Conservation (phyloP, 1,140 invertebrate genomes). For the fruit fly (Drosophila melanogaster) region DNA sequence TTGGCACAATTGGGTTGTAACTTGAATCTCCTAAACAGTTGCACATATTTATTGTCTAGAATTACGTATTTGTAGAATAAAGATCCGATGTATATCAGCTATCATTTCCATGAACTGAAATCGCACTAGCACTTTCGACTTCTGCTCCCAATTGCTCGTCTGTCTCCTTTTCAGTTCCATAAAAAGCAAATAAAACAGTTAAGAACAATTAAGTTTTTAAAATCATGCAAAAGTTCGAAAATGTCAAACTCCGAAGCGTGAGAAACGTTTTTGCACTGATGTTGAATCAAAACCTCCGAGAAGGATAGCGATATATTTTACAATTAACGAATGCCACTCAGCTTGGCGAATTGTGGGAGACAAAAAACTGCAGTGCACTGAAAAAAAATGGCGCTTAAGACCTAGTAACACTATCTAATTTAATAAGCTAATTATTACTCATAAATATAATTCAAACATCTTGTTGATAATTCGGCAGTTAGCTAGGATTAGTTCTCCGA, state of each 20-base stretch:
- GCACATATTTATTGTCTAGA: no score
- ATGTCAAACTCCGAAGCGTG: conserved; percentile 84
- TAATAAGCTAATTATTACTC: no score
- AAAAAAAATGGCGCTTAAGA: background rate
- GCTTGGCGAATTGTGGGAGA: conserved; percentile 63
- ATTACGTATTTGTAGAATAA: background rate
- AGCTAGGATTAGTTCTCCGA: no score
- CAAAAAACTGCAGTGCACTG: conserved; percentile 47
- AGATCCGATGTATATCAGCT: background rate
- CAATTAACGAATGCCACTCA: conserved; percentile 70
- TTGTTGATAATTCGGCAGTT: no score
- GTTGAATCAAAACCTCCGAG: conserved; percentile 72
- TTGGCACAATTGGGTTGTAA: conserved; percentile 10
- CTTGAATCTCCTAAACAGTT: conserved; percentile 5
- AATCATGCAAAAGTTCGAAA: conserved; percentile 84
- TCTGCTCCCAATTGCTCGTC: conserved; percentile 34
- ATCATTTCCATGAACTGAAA: conserved; percentile 23
- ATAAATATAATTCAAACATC: no score
- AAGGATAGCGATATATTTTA: conserved; percentile 75
- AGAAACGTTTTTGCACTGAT: conserved; percentile 79
- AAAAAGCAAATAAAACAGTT: conserved; percentile 72
- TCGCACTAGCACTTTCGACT: conserved; percentile 27
- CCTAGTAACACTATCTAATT: background rate
- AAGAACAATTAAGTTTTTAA: conserved; percentile 82
- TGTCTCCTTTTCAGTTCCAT: conserved; percentile 13